Evolutionary conservation across 2,113 vertebrate genomes (phyloP).

Genomic region (Myotis yumanensis): DNA sequence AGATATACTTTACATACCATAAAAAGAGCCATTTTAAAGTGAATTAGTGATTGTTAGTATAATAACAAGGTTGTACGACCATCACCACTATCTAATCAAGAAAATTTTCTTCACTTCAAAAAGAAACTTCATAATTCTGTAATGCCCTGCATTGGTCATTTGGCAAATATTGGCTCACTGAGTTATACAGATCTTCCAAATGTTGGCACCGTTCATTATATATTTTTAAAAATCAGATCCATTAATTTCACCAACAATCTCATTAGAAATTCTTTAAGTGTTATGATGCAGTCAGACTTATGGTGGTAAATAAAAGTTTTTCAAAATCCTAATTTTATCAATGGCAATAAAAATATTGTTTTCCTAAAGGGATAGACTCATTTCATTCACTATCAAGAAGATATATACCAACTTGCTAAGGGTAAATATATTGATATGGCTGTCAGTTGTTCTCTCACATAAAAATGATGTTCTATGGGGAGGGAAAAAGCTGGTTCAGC

Average conservation of each 20-base stretch:
- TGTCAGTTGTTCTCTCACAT: not conserved
- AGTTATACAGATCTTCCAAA: not conserved
- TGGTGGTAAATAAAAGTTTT: not conserved
- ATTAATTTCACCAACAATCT: conserved; percentile 12
- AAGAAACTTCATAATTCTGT: not conserved
- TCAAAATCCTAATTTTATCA: conserved; percentile 38
- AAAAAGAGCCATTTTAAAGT: not conserved
- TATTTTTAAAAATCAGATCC: not conserved
- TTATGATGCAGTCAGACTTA: not conserved
- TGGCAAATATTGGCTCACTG: not conserved
- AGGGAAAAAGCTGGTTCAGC: not conserved
- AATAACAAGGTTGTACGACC: not conserved
- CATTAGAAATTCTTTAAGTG: not conserved
- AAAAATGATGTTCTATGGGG: not conserved
- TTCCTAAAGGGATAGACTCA: conserved; percentile 3
- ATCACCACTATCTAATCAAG: not conserved
- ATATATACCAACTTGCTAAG: not conserved
- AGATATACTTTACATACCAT: not conserved
- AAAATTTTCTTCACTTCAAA: not conserved
- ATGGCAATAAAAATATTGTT: not conserved
- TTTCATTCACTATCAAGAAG: conserved; percentile 11
- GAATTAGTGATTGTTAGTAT: not conserved
- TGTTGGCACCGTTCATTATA: not conserved
- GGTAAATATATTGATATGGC: not conserved
- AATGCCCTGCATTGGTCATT: not conserved